Conservation (phyloP, 2,797 vertebrate genomes). For the Takifugu ocellatus region DNA sequence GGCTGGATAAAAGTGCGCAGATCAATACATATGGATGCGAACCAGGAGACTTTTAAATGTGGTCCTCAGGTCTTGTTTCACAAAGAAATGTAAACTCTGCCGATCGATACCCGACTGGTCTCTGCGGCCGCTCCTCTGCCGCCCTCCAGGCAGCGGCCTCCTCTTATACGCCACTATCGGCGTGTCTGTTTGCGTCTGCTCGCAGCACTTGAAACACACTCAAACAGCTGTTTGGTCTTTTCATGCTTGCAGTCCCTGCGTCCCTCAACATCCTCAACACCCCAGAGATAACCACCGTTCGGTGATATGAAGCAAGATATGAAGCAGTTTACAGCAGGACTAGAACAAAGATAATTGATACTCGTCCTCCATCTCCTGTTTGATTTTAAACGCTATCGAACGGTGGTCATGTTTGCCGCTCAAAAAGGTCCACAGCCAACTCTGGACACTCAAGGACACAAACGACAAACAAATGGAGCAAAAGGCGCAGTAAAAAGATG, state of each 20-base stretch:
- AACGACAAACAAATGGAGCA: too few relatives aligned
- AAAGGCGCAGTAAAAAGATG: too few relatives aligned
- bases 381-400: too few relatives aligned
- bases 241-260: slow-evolving; percentile 28
- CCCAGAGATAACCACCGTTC: slow-evolving; percentile 38
- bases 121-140: slow-evolving; percentile 40
- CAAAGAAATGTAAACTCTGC: slow-evolving; percentile 69
- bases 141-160: slow-evolving; percentile 45
- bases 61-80: slow-evolving; percentile 69
- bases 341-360: not conserved
- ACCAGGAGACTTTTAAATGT: slow-evolving; percentile 71
- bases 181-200: slow-evolving; percentile 34
- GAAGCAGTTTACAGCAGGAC: too few relatives aligned
- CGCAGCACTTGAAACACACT: slow-evolving; percentile 38
- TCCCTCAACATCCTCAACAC: slow-evolving; percentile 29
- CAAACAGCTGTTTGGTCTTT: slow-evolving; percentile 35
- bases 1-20: slow-evolving; percentile 56
- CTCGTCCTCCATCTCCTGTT: not conserved
- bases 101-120: slow-evolving; percentile 59
- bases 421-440: too few relatives aligned
- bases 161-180: slow-evolving; percentile 30
- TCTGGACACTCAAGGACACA: too few relatives aligned
- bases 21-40: slow-evolving; percentile 72
- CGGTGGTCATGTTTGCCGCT: too few relatives aligned
- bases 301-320: not conserved